Base-by-base conservation (phyloP, 2,888 invertebrate species). In the Creontiades dilutus region DNA sequence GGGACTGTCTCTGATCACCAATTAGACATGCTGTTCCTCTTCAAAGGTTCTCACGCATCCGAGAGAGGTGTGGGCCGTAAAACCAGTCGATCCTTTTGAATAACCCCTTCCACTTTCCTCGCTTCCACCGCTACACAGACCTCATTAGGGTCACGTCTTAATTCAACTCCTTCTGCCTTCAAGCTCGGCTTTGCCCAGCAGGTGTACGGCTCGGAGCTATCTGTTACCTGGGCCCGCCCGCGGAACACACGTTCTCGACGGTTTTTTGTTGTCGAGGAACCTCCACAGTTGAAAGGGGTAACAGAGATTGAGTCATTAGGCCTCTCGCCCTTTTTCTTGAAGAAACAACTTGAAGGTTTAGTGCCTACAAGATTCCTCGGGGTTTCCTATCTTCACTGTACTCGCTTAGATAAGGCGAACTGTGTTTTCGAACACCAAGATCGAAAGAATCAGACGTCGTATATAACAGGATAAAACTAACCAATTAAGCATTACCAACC, bases 131-230 rank as follows among this genome's bases (percentile, higher is more conserved):
- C 37, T 37, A 52, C 37, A 37, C 37, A 37, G 82, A 52, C 82
- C 82, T 52, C 82, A 82, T 82, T 82, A 82, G 52, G 82, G 47
- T 52, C 82, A 82, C 82, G 82, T 82, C 82, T 82, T 82, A 82
- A 82, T 82, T 82, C 82, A 52, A 82, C 47, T 16, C 48, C 48
- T 23, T 23, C 47, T 37, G 37, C 37, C 37, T 37, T 37, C 37
- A 37, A 37, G 37, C 37, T 7, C 37, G 37, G 37, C 37, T 37
- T 37, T 37, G 37, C 37, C 37, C 7, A 52, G 52, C 82, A 52
- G 82, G 82, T 82, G 82, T 82, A 52, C 52, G 16, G 52, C 37
- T 13, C 37, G 46, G 46, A 52, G 52, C 37, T 37, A 82, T 82
- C 27, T 52, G 82, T 82, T 82, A 82, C 82, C 82, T 52, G 52